phyloP scores from a whole-genome alignment of 2,888 invertebrate species.

The Tanaodytes sp. region DNA sequence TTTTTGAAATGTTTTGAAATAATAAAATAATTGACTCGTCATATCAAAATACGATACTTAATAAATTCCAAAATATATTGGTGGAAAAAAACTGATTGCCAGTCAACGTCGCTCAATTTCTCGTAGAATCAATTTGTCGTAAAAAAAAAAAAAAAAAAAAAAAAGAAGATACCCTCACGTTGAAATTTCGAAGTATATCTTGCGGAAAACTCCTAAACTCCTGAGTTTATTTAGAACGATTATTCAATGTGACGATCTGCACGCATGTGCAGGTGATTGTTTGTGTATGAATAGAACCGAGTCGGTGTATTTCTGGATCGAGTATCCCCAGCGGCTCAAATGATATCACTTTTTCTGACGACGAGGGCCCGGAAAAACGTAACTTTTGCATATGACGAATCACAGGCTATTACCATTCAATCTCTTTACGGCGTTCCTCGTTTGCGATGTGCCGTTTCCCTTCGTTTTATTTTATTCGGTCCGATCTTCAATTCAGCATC shows the following conservation, averaged over 20 bases:
- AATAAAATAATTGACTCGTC: no score
- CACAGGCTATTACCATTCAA: constrained; percentile 71
- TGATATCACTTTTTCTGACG: constrained; percentile 66
- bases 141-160: no score
- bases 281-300: no score
- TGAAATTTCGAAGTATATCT: constrained; percentile 57
- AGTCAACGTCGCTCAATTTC: constrained; percentile 33
- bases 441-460: constrained; percentile 66
- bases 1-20: no score
- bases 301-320: no score
- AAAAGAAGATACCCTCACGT: constrained; percentile 60
- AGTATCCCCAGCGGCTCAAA: constrained; percentile 64
- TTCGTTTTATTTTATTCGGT: constrained; percentile 63
- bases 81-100: constrained; percentile 29
- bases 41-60: no score
- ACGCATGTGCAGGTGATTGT: constrained; percentile 39
- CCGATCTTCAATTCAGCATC: constrained; percentile 46
- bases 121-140: no score
- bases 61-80: no score
- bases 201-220: constrained; percentile 54
- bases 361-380: constrained; percentile 55
- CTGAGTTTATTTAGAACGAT: constrained; percentile 64
- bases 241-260: constrained; percentile 59
- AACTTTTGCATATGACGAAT: constrained; percentile 72
- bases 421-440: constrained; percentile 65